phyloP scores from a whole-genome alignment of 2,113 vertebrate genomes.

The Gambusia affinis region DNA sequence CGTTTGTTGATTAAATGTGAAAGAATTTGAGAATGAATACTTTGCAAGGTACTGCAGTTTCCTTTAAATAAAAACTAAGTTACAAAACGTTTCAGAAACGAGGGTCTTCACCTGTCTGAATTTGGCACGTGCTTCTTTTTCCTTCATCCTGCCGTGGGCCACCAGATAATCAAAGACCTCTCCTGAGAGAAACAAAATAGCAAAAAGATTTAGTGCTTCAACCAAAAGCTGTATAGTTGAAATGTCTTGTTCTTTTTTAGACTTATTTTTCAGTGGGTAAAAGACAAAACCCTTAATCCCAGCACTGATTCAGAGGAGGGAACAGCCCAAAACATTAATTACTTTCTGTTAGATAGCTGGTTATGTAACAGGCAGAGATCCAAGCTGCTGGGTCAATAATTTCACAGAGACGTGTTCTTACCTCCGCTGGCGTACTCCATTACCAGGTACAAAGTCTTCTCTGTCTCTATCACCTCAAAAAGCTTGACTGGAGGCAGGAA shows the following conservation, averaged over 20 bases:
- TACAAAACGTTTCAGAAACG: background rate
- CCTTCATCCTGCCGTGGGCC: slow-evolving; percentile 96
- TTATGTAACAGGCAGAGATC: slow-evolving; percentile 11
- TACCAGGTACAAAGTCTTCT: slow-evolving; percentile 93
- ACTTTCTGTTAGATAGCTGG: slow-evolving; percentile 1
- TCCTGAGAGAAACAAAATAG: slow-evolving; percentile 70
- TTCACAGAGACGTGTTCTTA: slow-evolving; percentile 69
- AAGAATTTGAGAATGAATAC: background rate
- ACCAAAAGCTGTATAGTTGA: slow-evolving; percentile 2
- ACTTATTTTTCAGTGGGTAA: background rate
- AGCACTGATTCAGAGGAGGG: background rate
- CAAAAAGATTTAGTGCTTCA: slow-evolving; percentile 38
- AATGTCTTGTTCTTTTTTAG: background rate
- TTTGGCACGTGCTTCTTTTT: slow-evolving; percentile 95
- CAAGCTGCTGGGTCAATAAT: slow-evolving; percentile 26
- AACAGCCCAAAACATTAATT: background rate
- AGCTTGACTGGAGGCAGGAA: slow-evolving; percentile 86
- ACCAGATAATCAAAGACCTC: slow-evolving; percentile 95
- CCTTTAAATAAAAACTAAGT: background rate
- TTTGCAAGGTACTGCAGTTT: background rate
- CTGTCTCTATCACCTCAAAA: slow-evolving; percentile 95
- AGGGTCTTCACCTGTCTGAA: slow-evolving; percentile 88
- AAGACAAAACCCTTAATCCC: background rate
- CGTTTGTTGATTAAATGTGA: background rate
- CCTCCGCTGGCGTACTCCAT: slow-evolving; percentile 96